A percentile compares a stretch with the other conserved stretches of the same genome.
Conservation (phyloP, 2,797 vertebrate genomes). For the Ptychobarbus kaznakovi region DNA sequence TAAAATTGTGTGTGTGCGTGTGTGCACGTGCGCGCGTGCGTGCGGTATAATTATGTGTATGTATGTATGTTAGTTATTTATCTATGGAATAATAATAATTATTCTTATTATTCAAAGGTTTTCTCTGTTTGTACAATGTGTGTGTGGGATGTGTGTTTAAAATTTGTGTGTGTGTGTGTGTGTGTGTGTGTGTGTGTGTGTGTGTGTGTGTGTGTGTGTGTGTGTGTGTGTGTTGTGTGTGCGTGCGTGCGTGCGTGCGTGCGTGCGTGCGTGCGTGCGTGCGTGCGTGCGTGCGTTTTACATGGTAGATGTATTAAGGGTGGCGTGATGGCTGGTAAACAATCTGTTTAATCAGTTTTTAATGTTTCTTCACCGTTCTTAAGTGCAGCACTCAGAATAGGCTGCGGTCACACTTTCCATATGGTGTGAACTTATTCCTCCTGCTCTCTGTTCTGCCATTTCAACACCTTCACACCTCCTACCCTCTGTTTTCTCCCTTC, state of each 20-base stretch:
- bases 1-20: neutral
- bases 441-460: neutral
- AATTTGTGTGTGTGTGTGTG: neutral
- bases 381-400: constrained; percentile 31
- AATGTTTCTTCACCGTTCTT: constrained; percentile 26
- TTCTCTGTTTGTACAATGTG: neutral
- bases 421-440: constrained; percentile 15
- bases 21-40: no score
- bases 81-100: no score
- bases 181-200: neutral
- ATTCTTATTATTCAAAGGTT: no score
- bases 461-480: constrained; percentile 7
- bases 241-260: no score
- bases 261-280: no score
- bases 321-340: neutral
- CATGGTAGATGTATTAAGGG: neutral
- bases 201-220: neutral
- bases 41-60: neutral
- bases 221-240: neutral
- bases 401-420: constrained; percentile 3
- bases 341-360: neutral
- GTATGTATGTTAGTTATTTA: neutral
- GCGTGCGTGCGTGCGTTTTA: neutral
- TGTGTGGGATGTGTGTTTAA: no score
- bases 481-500: constrained; percentile 35